Base-by-base conservation (phyloP, 2,113 vertebrate genomes). In the Nymphicus hollandicus region DNA sequence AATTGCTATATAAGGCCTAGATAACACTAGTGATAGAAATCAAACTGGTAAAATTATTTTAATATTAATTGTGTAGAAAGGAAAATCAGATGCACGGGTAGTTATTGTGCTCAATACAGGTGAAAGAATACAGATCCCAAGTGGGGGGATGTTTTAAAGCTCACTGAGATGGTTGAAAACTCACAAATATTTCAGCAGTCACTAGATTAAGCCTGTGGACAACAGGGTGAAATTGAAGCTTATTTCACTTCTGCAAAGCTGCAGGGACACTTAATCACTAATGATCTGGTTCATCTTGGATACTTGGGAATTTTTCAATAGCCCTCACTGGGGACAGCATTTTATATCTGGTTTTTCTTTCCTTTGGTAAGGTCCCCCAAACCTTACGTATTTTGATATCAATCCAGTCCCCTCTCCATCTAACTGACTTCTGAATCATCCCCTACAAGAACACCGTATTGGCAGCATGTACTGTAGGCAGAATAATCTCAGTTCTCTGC, bases 401-500 rank as follows among this genome's bases (percentile, higher is more conserved):
- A 88, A 24, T 16, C 16, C 28, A 82, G 56, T 77, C 22, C 29
- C 33, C 49, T 65, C 37, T 72, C 53, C 70, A 49, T 71, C 70
- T 69, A 35, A 84, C 33, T 69, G 66, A 53, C 44, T 89, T 85
- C 44, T 66, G 81, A 91, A 80, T 80, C 66, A 47, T 55, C 28
- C 37, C 25, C 53, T 86, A 39, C 29, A 89, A 85, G 89, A 88
- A 56, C 17, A 60, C 41, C 0, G 2, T 53, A 58, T 35, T 92
- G 84, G 87, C 89, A 86, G 69, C 7, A 27, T 24, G 60, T 33
- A 37, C 71, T 46, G 58, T 35, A 50, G 53, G 63, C 85, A 95
- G 55, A 83, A 83, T 58, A 73, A 86, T 46, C 64, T 66, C 94
- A 15, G 27, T 64, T 84, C 82, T 88, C 88, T 96, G 82, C 88